Conservation (phyloP, 2,113 vertebrate species). For the Gallinago undulata region DNA sequence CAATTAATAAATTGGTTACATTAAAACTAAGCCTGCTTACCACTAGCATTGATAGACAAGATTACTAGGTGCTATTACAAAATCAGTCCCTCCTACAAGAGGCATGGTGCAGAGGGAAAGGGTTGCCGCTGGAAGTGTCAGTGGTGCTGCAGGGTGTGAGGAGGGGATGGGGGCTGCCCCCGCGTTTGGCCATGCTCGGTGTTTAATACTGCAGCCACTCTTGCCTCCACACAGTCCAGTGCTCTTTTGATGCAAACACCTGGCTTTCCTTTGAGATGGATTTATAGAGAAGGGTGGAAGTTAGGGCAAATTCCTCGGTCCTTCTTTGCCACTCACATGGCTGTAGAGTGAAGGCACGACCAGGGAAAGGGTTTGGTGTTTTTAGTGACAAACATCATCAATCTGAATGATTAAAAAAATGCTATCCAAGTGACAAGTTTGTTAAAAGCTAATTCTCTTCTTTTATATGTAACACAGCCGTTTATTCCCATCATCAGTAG, state of each 20-base stretch:
- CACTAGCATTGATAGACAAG: background rate
- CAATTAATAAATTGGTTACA: background rate
- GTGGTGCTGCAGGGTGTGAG: background rate
- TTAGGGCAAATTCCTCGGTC: background rate
- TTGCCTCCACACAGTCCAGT: rapidly evolving
- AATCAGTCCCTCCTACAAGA: background rate
- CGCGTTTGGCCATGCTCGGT: rapidly evolving
- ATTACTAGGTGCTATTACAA: background rate
- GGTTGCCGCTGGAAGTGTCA: background rate
- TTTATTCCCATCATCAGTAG: background rate
- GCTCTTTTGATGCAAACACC: background rate
- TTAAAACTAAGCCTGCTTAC: background rate
- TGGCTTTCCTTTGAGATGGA: background rate
- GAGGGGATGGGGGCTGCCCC: background rate
- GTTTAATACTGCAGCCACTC: rapidly evolving
- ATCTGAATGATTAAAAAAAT: background rate
- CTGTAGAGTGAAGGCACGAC: background rate
- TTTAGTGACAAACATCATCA: background rate
- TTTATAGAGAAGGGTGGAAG: background rate
- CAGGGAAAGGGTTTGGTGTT: background rate
- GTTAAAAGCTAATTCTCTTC: background rate
- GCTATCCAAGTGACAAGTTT: background rate
- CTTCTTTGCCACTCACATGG: rapidly evolving
- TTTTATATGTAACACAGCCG: background rate
- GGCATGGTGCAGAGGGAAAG: background rate